Percentiles rank a stretch among this genome's conserved stretches.
These are phyloP conservation scores for Eriocheir sinensis DNA, from an alignment of 1,140 invertebrate species.

Conservation along the genomic window DNA sequence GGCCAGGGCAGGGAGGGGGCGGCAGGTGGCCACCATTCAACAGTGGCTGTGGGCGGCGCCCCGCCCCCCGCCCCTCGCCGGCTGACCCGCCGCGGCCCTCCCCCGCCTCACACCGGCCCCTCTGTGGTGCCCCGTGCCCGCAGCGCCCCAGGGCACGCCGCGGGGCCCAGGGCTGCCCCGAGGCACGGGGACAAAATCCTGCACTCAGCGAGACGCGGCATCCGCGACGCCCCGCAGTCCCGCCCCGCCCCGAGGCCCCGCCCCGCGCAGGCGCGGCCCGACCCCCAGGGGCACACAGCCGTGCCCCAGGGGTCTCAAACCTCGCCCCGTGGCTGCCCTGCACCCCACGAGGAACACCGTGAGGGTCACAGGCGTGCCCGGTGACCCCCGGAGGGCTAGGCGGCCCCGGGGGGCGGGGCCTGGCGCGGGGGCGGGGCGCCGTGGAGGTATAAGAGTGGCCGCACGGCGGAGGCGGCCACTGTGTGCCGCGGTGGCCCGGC, in stretches of 20 bases:
- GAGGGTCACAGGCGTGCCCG: not conserved
- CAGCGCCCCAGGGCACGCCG: not conserved
- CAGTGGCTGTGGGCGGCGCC: conserved; percentile 45
- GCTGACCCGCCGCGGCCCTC: not conserved
- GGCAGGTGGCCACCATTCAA: conserved; percentile 63
- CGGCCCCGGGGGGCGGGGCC: not conserved
- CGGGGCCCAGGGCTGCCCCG: too few relatives aligned
- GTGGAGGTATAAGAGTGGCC: conserved; percentile 44
- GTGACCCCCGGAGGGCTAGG: not conserved
- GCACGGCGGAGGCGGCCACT: conserved; percentile 44
- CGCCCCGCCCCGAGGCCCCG: not conserved
- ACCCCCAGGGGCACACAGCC: not conserved
- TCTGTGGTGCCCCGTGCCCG: not conserved
- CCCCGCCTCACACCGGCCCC: not conserved
- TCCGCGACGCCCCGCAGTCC: not conserved
- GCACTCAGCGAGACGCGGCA: too few relatives aligned
- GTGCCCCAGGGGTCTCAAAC: not conserved
- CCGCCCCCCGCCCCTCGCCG: not conserved
- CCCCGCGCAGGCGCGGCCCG: not conserved
- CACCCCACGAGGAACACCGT: not conserved
- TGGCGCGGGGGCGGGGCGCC: not conserved
- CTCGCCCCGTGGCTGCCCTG: not conserved
- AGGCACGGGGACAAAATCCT: too few relatives aligned
- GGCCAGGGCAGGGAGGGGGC: not conserved
- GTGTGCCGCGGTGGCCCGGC: conserved; percentile 59